phyloP scores from a whole-genome alignment of 2,888 invertebrate genomes.

The Sarcophaga caerulescens region DNA sequence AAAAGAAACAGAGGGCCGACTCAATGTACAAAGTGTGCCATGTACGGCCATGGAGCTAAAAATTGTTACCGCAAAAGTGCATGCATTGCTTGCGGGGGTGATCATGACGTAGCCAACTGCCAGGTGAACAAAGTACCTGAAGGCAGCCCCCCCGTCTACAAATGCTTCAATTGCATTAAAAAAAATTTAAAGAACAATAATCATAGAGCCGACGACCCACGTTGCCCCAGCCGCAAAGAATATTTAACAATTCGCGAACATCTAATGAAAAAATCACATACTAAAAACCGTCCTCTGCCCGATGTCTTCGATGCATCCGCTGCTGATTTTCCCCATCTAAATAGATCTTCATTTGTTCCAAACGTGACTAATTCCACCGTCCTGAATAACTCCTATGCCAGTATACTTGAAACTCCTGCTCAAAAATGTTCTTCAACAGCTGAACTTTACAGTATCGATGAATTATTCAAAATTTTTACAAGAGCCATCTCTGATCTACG shows the following conservation, averaged over 20 bases:
- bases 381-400: neutral
- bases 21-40: slow-evolving; percentile 26
- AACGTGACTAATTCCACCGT: neutral
- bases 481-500: slow-evolving; percentile 4
- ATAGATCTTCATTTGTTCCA: neutral
- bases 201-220: slow-evolving; percentile 19
- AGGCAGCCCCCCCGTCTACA: neutral
- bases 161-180: slow-evolving; percentile 24
- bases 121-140: neutral
- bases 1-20: slow-evolving; percentile 29
- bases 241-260: slow-evolving; percentile 4
- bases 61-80: slow-evolving; percentile 20
- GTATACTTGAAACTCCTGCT: neutral
- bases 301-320: no score
- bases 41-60: slow-evolving; percentile 30
- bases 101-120: slow-evolving; percentile 14
- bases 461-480: slow-evolving; percentile 11
- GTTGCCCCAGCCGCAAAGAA: neutral
- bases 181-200: slow-evolving; percentile 16
- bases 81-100: slow-evolving; percentile 6
- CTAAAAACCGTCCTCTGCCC: neutral
- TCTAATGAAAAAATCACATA: neutral
- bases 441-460: slow-evolving; percentile 7
- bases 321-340: no score
- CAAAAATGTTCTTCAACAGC: neutral